Percentiles rank a stretch among this genome's conserved stretches.
Evolutionary conservation across 1,140 invertebrate species (phyloP).

Genomic region (Cydia pomonella): DNA sequence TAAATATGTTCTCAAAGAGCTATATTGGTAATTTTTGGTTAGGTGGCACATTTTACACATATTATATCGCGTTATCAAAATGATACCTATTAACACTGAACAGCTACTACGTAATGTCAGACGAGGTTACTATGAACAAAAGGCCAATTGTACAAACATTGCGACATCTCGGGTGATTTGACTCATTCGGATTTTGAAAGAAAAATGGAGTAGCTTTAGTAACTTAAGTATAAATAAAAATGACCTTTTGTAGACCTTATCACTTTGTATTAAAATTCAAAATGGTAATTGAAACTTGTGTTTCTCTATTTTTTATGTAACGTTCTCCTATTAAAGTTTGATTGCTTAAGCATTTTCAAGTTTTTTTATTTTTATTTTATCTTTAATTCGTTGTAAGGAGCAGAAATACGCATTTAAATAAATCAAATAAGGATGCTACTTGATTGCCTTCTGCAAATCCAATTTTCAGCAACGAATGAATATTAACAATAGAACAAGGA

Average conservation of each 20-base stretch:
- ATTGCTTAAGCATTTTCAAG: not conserved
- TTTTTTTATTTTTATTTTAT: too few relatives aligned
- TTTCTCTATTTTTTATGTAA: not conserved
- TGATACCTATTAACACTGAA: not conserved
- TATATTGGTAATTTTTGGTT: too few relatives aligned
- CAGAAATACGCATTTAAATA: too few relatives aligned
- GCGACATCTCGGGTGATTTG: slow-evolving; percentile 13
- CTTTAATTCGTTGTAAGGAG: too few relatives aligned
- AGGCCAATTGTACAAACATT: slow-evolving; percentile 8
- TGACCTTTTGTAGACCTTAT: not conserved
- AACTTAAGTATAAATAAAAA: not conserved
- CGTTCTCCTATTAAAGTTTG: not conserved
- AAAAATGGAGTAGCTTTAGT: not conserved
- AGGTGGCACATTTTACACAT: slow-evolving; percentile 41
- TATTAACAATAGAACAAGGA: too few relatives aligned
- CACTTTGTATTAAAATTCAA: not conserved
- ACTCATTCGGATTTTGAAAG: slow-evolving; percentile 16
- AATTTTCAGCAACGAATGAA: too few relatives aligned
- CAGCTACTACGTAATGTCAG: not conserved
- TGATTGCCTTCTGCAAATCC: too few relatives aligned
- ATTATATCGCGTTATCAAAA: not conserved
- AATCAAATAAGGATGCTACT: too few relatives aligned
- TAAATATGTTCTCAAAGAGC: too few relatives aligned
- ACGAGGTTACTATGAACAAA: slow-evolving; percentile 25
- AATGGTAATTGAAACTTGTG: not conserved